Base-by-base conservation (phyloP, 1,140 invertebrate species). In the Zaprionus nigranus region DNA sequence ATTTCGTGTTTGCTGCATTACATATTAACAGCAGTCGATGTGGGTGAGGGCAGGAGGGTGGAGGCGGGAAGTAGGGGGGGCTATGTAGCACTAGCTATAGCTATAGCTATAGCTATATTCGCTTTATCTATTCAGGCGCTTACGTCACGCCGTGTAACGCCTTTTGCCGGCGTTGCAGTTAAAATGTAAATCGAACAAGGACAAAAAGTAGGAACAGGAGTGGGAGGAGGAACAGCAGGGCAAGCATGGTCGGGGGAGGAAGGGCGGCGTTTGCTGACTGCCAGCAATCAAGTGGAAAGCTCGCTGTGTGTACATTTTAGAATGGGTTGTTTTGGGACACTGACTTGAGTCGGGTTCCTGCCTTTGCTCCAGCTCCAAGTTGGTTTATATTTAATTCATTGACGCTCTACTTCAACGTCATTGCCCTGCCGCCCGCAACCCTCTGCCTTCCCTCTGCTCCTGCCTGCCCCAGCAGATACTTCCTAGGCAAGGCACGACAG, bases 161-260 rank as follows among this genome's bases (percentile, higher is more conserved):
- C 69, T 66, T 65, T 80, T 78, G 53, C 63, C 63, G 61, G 60
- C 69, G 30, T 34, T 86, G 85, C 84, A 84, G 74, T 81, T 84
- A 81, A 87, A 87, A 88, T 88, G 84, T 88, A 88, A 88, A 88
- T 88, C 84, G 84, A 88, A 87, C 81, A 84, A 81, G 84, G 78
- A 88, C 84, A 78, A 66, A 59, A 58, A 17, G 26, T 12, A 49
- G 51, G 9, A 12, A 5, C 12, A 15, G 17, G 36, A 13, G 36
- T 24, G 9, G n/a, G n/a, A 11, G 36, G 20, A 51, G 58, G 2
- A 12, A 6, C 12, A 20, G 13, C 34, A 9, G 36, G 11, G 7
- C 3, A 30, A 30, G 9, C 6, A 30, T 1, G 20, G 20, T 1
- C 0, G 3, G 11, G 24, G 46, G 54, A n/a, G n/a, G n/a, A n/a